These are phyloP conservation scores for Poeciliopsis retropinna DNA, from an alignment of 2,113 vertebrate species.

Conservation along the genomic window DNA sequence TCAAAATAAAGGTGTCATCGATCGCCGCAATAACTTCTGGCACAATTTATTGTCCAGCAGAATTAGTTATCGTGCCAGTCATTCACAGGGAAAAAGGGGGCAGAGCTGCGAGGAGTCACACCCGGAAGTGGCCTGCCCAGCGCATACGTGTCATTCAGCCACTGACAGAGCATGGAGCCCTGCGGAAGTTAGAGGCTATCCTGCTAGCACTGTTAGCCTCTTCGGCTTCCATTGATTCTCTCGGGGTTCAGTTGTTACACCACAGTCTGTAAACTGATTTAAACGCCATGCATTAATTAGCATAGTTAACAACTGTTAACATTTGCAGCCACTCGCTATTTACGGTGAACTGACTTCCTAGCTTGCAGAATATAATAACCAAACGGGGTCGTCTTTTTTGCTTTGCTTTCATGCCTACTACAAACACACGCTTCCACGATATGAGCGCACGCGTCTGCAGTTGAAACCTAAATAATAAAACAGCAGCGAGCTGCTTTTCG, in stretches of 20 bases:
- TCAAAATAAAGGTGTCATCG: too few relatives aligned
- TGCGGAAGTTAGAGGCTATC: constrained; percentile 58
- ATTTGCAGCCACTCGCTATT: background rate
- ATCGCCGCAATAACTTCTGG: too few relatives aligned
- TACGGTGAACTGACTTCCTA: background rate
- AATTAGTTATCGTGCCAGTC: background rate
- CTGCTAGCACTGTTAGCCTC: background rate
- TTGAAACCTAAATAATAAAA: background rate
- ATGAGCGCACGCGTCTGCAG: rapidly evolving
- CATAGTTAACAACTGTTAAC: background rate
- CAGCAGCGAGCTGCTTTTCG: background rate
- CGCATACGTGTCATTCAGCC: constrained; percentile 87
- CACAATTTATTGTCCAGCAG: too few relatives aligned
- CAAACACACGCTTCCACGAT: background rate
- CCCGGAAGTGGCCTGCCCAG: constrained; percentile 71
- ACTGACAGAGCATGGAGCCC: constrained; percentile 57
- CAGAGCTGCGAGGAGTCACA: constrained; percentile 45
- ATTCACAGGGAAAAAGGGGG: constrained; percentile 14
- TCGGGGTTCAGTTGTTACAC: rapidly evolving
- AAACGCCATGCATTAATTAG: background rate
- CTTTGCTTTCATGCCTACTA: background rate
- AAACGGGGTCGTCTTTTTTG: background rate
- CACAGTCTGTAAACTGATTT: background rate
- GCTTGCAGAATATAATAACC: constrained; percentile 17
- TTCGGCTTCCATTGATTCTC: background rate